Evolutionary conservation across 1,140 invertebrate genomes (phyloP).

Genomic region (Trissolcus basalis): DNA sequence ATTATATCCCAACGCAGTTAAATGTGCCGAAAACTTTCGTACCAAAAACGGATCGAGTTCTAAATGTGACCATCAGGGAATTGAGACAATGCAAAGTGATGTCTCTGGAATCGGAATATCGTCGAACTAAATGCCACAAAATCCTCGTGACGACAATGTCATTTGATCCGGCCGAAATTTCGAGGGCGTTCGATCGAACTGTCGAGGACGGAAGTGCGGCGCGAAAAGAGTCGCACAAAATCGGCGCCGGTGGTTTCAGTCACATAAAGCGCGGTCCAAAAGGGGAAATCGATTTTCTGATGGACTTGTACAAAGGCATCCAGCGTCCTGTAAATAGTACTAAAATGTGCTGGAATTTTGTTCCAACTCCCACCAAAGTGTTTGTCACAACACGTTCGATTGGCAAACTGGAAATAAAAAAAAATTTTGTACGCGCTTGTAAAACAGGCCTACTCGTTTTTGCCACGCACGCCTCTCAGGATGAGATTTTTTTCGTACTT

Average conservation of each 20-base stretch:
- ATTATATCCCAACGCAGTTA: background rate
- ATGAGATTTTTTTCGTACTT: too few species aligned
- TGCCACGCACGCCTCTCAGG: too few species aligned
- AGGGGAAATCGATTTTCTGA: slow-evolving; percentile 53
- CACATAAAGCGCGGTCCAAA: slow-evolving; percentile 37
- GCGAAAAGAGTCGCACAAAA: slow-evolving; percentile 35
- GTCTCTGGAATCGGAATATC: slow-evolving; percentile 37
- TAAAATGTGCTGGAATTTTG: slow-evolving; percentile 37
- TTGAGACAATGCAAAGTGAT: slow-evolving; percentile 40
- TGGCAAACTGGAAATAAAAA: background rate
- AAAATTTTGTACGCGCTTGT: too few species aligned
- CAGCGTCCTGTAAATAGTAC: slow-evolving; percentile 46
- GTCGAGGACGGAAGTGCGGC: slow-evolving; percentile 26
- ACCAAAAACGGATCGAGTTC: slow-evolving; percentile 13
- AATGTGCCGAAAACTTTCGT: slow-evolving; percentile 2
- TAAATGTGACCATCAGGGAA: slow-evolving; percentile 31
- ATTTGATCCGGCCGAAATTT: slow-evolving; percentile 44
- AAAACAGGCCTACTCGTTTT: too few species aligned
- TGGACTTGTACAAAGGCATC: slow-evolving; percentile 47
- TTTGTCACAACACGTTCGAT: background rate
- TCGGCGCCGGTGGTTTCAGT: slow-evolving; percentile 42
- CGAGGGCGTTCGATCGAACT: slow-evolving; percentile 28
- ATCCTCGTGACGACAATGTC: slow-evolving; percentile 42
- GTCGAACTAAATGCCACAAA: slow-evolving; percentile 36
- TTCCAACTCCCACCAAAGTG: background rate